phyloP scores from a whole-genome alignment of 2,797 vertebrate species.

The Melanotaenia parkinsoni region DNA sequence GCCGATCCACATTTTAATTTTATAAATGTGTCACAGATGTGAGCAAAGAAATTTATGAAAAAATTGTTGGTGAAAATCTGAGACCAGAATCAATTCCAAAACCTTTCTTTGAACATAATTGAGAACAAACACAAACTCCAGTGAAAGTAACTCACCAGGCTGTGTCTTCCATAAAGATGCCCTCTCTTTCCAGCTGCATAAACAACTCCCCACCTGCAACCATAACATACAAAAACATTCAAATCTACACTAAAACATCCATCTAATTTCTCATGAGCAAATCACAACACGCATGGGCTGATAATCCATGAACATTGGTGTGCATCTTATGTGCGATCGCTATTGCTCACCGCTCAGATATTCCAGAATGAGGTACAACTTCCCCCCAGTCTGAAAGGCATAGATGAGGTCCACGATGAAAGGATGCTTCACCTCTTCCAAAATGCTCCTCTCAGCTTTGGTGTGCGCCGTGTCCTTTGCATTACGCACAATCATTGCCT shows the following conservation, averaged over 20 bases:
- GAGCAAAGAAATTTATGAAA: not conserved
- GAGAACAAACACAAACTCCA: not conserved
- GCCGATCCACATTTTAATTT: not conserved
- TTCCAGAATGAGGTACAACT: constrained; percentile 99
- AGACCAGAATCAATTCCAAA: not conserved
- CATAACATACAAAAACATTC: constrained; percentile 8
- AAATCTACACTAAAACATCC: not conserved
- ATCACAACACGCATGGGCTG: not conserved
- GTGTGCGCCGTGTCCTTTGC: constrained; percentile 99
- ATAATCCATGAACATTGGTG: not conserved
- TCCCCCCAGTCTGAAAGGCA: constrained; percentile 98
- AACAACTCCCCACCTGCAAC: constrained; percentile 95
- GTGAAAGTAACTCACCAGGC: constrained; percentile 88
- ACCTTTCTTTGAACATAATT: not conserved
- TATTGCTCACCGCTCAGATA: constrained; percentile 95
- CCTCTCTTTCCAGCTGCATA: constrained; percentile 98
- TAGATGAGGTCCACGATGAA: constrained; percentile 99
- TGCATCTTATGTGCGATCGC: not conserved
- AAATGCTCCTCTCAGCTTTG: constrained; percentile 97
- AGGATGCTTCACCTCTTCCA: constrained; percentile 98
- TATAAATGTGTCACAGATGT: not conserved
- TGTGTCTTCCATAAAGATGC: constrained; percentile 99
- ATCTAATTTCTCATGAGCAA: no score
- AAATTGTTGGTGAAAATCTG: not conserved
- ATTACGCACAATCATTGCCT: constrained; percentile 99